These are phyloP conservation scores for Empidonax alnorum DNA, from an alignment of 2,113 vertebrate genomes.

Conservation along the genomic window DNA sequence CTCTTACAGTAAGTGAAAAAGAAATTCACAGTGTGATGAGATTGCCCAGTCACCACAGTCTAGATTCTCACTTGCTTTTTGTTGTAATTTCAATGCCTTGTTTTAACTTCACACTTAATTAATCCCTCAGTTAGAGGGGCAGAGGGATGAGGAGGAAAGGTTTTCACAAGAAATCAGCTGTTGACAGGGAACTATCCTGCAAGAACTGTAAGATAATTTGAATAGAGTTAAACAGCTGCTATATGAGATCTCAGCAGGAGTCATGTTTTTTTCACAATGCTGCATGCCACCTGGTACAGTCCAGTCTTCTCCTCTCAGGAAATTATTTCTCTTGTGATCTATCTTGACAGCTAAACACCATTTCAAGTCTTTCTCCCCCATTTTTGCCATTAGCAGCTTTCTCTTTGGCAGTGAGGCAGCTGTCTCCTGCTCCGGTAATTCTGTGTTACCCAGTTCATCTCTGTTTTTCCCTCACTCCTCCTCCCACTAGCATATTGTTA, in stretches of 20 bases:
- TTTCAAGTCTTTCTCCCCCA: background rate
- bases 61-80: background rate
- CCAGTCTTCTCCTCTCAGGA: background rate
- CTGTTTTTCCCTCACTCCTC: background rate
- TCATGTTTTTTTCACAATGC: background rate
- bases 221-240: background rate
- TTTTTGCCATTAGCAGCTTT: conserved; percentile 22
- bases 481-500: background rate
- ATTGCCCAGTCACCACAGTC: background rate
- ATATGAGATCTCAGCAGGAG: background rate
- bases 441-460: background rate
- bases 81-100: background rate
- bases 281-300: background rate
- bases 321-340: background rate
- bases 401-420: background rate
- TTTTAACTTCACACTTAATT: background rate
- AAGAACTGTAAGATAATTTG: background rate
- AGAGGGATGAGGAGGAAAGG: background rate
- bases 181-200: background rate
- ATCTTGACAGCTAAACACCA: background rate
- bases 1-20: background rate
- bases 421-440: background rate
- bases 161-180: conserved; percentile 3
- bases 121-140: background rate
- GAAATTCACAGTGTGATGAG: background rate